Evolutionary conservation across 2,113 vertebrate genomes (phyloP), one percentile per base, ranked within the genome.

Genomic region (Gymnorhina tibicen): DNA sequence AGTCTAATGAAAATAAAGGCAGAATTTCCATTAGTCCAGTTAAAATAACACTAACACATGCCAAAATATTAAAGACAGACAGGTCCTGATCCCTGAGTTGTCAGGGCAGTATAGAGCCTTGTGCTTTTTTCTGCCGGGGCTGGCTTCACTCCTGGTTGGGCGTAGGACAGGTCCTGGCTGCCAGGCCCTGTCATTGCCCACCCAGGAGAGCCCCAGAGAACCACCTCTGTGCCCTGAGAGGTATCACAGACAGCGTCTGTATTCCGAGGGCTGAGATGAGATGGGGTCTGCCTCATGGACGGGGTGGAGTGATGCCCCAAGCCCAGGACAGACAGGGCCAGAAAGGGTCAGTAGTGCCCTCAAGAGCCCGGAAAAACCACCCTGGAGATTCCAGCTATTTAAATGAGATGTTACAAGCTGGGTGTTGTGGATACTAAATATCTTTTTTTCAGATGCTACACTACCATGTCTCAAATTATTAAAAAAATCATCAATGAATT

Each of bases 161-260:
- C 1, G 0, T 32, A 10, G 22, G 28, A 74, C 6, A 42, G 7
- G 10, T 7, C 35, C 18, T 63, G 22, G 16, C 10, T 84, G 42
- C 24, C 28, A 44, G 21, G 6, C 3, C 17, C 46, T 32, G 55
- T 33, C 13, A 21, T 17, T 3, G 2, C 5, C 6, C 12, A 50
- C 7, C 3, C 3, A 1, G 20, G 15, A 63, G 10, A 42, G 11
- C 7, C 24, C 16, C 14, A 16, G 28, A 5, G 26, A 86, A 3
- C 15, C 13, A 19, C 7, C 41, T 53, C 39, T 13, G 32, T 49
- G 49, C 16, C 26, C 33, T 24, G 28, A 15, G 22, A 52, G 9
- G 4, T 19, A 6, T 6, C 33, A 55, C 21, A 42, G 11, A 14
- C 35, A 28, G 7, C 0, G 1, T 6, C 27, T 76, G 0, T 17